Evolutionary conservation across 2,888 invertebrate genomes (phyloP).

Genomic region (Exocentrus adspersus): DNA sequence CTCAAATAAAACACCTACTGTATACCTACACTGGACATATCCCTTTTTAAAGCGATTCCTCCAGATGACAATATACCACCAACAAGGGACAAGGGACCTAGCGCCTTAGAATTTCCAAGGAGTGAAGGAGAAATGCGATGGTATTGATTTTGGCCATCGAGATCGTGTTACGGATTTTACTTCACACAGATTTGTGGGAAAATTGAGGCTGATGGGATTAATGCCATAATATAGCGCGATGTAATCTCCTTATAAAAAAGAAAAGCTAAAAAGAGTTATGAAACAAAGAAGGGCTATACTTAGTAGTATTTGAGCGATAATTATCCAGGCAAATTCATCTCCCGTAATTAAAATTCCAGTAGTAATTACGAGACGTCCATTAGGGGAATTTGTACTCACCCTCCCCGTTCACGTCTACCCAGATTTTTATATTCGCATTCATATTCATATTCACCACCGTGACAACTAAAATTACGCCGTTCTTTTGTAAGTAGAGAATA

Average conservation of each 20-base stretch:
- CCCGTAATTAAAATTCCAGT: no score
- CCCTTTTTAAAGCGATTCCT: slow-evolving; percentile 19
- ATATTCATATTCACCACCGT: slow-evolving; percentile 24
- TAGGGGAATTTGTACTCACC: slow-evolving; percentile 20
- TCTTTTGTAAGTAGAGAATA: slow-evolving; percentile 29
- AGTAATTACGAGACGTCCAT: slow-evolving; percentile 1
- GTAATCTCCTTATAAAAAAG: no score
- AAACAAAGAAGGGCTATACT: no score
- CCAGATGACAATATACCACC: slow-evolving; percentile 23
- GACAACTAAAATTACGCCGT: slow-evolving; percentile 30
- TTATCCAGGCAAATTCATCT: no score
- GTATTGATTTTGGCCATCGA: slow-evolving; percentile 24
- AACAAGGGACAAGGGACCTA: slow-evolving; percentile 24
- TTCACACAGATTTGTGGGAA: slow-evolving; percentile 32
- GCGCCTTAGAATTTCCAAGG: neutral
- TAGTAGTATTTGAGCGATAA: no score
- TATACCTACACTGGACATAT: slow-evolving; percentile 36
- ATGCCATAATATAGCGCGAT: no score
- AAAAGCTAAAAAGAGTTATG: no score
- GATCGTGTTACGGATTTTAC: slow-evolving; percentile 29
- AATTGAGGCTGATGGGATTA: no score
- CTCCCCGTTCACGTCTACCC: neutral
- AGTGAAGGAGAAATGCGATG: slow-evolving; percentile 15
- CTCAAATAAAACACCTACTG: slow-evolving; percentile 43
- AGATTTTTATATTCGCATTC: slow-evolving; percentile 30